These are phyloP conservation scores for Temnothorax ravouxi DNA, from an alignment of 2,888 invertebrate genomes.

Conservation along the genomic window DNA sequence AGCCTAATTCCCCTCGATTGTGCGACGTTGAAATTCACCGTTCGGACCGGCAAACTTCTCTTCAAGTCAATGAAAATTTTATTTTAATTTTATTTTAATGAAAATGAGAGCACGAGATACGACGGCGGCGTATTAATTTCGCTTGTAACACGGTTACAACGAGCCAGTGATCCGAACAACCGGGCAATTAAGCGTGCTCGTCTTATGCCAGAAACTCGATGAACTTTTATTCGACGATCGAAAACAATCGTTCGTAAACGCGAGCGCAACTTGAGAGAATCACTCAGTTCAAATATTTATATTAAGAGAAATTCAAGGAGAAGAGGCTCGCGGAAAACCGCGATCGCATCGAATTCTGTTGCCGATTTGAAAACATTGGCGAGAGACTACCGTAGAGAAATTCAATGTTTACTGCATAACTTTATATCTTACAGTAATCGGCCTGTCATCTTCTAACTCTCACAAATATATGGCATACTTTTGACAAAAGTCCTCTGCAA, in stretches of 20 bases:
- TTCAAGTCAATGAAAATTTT: conserved; percentile 65
- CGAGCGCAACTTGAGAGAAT: neutral
- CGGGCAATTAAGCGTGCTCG: conserved; percentile 68
- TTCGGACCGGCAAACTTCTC: conserved; percentile 56
- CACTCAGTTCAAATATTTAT: conserved; percentile 28
- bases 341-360: conserved; percentile 22
- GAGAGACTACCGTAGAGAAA: conserved; percentile 58
- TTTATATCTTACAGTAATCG: conserved; percentile 61
- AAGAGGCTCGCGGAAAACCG: neutral
- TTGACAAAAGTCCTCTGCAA: conserved; percentile 9
- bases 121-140: conserved; percentile 71
- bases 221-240: conserved; percentile 33
- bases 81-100: conserved; percentile 75
- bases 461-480: conserved; percentile 61
- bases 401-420: conserved; percentile 65
- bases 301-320: conserved; percentile 24
- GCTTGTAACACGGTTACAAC: conserved; percentile 64
- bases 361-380: conserved; percentile 13
- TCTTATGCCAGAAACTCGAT: conserved; percentile 15
- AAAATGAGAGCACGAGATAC: conserved; percentile 70
- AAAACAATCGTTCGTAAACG: conserved; percentile 45
- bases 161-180: conserved; percentile 70
- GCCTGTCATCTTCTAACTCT: conserved; percentile 56
- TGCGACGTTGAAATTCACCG: conserved; percentile 53
- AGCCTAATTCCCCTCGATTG: conserved; percentile 71